These are phyloP conservation scores for Cheilosia grossa DNA, from an alignment of 2,888 invertebrate species.

Conservation along the genomic window DNA sequence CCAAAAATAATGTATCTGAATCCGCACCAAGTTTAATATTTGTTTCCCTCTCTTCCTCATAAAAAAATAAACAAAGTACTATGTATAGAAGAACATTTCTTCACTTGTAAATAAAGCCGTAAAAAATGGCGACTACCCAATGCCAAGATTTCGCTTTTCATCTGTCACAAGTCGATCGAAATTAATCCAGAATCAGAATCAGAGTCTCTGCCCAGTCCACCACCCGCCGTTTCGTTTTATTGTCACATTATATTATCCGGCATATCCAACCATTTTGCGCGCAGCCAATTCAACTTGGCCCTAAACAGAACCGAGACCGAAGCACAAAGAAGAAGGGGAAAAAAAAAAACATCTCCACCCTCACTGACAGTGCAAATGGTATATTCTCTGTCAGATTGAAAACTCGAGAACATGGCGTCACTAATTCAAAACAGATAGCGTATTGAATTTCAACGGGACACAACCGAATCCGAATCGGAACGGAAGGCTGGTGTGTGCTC, in stretches of 20 bases:
- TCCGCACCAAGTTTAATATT: not conserved
- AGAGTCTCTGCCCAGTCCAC: constrained; percentile 4
- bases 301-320: constrained; percentile 18
- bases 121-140: constrained; percentile 58
- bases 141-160: constrained; percentile 51
- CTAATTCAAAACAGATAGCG: constrained; percentile 76
- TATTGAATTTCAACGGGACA: constrained; percentile 75
- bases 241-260: constrained; percentile 73
- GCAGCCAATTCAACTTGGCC: constrained; percentile 30
- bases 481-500: constrained; percentile 44
- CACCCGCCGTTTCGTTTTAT: constrained; percentile 53
- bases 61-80: not conserved
- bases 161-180: constrained; percentile 57
- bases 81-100: not conserved
- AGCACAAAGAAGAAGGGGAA: constrained; percentile 15
- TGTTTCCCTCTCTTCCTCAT: not conserved
- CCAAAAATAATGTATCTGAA: not conserved
- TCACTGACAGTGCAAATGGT: constrained; percentile 63
- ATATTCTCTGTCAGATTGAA: constrained; percentile 71
- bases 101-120: constrained; percentile 53
- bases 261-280: constrained; percentile 65
- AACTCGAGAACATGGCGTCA: constrained; percentile 75
- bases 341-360: constrained; percentile 15
- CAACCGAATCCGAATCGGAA: constrained; percentile 58
- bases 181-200: not conserved